Conservation (phyloP, 2,113 vertebrate genomes). For the Oryzias melastigma region DNA sequence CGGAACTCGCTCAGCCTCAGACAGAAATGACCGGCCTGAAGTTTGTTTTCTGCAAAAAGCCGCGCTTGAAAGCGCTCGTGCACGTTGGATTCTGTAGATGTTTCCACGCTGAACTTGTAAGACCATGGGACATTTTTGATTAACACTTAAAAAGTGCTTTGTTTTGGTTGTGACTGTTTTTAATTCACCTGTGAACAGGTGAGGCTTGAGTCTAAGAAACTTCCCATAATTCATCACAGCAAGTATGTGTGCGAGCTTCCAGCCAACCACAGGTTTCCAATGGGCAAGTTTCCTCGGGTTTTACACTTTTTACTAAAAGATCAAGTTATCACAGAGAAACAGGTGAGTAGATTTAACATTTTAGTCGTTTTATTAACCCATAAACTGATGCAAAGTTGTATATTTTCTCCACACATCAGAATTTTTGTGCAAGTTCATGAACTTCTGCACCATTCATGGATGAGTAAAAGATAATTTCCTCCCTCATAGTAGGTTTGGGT, state of each 20-base stretch:
- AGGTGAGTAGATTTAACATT: slow-evolving; percentile 37
- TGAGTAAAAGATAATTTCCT: background rate
- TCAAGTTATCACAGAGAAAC: slow-evolving; percentile 58
- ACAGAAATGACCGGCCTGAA: slow-evolving; percentile 9
- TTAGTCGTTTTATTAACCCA: background rate
- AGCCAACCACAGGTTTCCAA: slow-evolving; percentile 61
- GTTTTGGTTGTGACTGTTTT: too few species aligned
- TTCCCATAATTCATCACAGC: slow-evolving; percentile 61
- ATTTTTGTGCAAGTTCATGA: background rate
- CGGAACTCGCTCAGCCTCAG: too few species aligned
- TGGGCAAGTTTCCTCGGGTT: slow-evolving; percentile 61
- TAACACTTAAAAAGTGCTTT: background rate
- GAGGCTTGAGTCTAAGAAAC: slow-evolving; percentile 24
- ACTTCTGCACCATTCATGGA: too few species aligned
- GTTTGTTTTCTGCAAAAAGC: background rate
- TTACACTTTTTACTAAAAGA: slow-evolving; percentile 55
- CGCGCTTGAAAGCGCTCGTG: background rate
- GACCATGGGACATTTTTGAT: background rate
- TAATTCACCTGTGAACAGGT: slow-evolving; percentile 28
- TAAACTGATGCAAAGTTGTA: background rate
- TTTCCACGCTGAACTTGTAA: slow-evolving; percentile 57
- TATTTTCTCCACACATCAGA: too few species aligned
- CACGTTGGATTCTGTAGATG: slow-evolving; percentile 26
- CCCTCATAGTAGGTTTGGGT: slow-evolving; percentile 63
- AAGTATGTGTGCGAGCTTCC: slow-evolving; percentile 58